A percentile compares a stretch with the other conserved stretches of the same genome.
These are phyloP conservation scores for Gila robusta DNA, from an alignment of 2,797 vertebrate species.

Conservation along the genomic window DNA sequence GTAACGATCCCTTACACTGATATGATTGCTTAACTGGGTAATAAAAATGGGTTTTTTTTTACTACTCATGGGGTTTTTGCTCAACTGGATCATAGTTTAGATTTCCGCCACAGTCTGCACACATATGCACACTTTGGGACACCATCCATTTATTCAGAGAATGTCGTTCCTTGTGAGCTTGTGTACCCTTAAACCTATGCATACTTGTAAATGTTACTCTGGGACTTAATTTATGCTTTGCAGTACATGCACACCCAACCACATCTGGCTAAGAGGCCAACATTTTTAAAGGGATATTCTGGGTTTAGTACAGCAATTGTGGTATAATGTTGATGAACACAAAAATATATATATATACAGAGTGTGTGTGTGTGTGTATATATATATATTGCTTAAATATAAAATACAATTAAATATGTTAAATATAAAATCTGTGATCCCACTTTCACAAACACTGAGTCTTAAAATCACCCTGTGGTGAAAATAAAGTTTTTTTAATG, in stretches of 20 bases:
- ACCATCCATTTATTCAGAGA: slow-evolving; percentile 17
- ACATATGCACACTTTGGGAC: slow-evolving; percentile 17
- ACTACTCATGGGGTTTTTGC: slow-evolving; percentile 43
- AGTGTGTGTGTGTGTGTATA: not conserved
- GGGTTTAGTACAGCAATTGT: not conserved
- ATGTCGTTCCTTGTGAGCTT: not conserved
- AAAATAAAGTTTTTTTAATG: too few relatives aligned
- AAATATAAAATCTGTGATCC: slow-evolving; percentile 14
- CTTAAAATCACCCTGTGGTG: too few relatives aligned
- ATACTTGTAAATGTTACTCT: slow-evolving; percentile 24
- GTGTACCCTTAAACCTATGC: not conserved
- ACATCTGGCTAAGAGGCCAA: slow-evolving; percentile 6
- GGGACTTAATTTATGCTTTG: slow-evolving; percentile 28
- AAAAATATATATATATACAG: not conserved
- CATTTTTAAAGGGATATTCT: not conserved
- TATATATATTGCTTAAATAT: not conserved
- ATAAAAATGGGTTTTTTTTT: not conserved
- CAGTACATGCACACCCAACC: not conserved
- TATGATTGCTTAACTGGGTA: slow-evolving; percentile 32
- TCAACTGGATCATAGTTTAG: slow-evolving; percentile 45
- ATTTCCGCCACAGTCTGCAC: slow-evolving; percentile 23
- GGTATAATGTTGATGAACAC: not conserved
- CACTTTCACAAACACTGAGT: not conserved
- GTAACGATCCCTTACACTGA: not conserved
- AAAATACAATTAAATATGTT: not conserved